Conservation (phyloP, 2,797 vertebrate genomes). For the Amazona finschi region DNA sequence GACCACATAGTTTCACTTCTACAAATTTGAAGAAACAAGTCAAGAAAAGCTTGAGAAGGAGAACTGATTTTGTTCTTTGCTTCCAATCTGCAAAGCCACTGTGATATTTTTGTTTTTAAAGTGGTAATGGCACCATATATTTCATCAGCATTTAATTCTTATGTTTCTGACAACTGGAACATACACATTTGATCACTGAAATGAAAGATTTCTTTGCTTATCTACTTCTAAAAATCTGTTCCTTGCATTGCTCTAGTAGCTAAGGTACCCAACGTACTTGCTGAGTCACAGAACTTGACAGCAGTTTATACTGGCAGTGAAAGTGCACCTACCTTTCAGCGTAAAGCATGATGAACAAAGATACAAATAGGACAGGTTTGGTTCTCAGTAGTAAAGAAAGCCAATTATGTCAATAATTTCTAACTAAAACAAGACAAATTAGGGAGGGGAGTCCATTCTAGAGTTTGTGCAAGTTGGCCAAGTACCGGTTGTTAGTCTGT, state of each 20-base stretch:
- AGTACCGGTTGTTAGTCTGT: not conserved
- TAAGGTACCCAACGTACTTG: not conserved
- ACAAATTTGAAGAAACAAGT: not conserved
- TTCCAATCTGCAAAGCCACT: not conserved
- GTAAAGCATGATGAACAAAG: not conserved
- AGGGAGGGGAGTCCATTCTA: not conserved
- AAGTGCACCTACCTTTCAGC: not conserved
- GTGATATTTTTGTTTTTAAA: not conserved
- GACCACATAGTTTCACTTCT: not conserved
- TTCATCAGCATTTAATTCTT: not conserved
- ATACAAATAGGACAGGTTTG: not conserved
- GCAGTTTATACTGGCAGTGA: not conserved
- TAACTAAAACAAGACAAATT: not conserved
- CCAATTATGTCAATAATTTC: not conserved
- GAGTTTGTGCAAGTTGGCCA: not conserved
- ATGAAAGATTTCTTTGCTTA: not conserved
- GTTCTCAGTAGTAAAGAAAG: not conserved
- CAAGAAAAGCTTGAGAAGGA: not conserved
- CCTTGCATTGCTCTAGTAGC: not conserved
- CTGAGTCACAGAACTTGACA: not conserved
- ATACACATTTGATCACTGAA: not conserved
- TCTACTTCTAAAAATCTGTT: not conserved
- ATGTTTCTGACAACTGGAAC: not conserved
- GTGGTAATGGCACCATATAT: not conserved
- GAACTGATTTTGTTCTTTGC: not conserved